Percentiles rank a stretch among this genome's conserved stretches.
These are phyloP conservation scores for Chondrosia reniformis DNA, from an alignment of 37 sponge, comb jelly and placozoan species.

Conservation along the genomic window DNA sequence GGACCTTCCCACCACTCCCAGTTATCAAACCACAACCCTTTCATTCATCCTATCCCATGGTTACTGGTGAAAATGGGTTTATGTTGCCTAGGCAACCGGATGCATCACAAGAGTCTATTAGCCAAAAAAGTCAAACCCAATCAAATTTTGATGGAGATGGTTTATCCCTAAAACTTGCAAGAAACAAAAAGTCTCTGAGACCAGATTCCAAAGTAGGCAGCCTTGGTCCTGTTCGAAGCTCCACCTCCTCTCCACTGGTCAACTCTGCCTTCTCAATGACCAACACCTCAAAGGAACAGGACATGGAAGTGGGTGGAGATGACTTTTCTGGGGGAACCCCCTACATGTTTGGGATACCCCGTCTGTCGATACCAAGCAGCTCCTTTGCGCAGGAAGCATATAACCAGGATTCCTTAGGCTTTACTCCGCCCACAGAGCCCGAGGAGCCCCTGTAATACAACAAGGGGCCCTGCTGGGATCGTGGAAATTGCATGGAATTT, in stretches of 20 bases:
- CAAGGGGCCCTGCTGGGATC: no score
- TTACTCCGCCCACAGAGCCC: background rate
- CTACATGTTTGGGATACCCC: background rate
- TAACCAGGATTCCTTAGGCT: background rate
- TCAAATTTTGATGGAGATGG: background rate
- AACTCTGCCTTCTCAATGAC: conserved; percentile 24
- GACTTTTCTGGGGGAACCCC: background rate
- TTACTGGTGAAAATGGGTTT: background rate
- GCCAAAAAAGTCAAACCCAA: no score
- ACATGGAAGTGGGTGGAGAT: background rate
- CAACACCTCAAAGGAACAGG: background rate
- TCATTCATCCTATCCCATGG: background rate
- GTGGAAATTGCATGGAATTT: no score
- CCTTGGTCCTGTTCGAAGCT: background rate
- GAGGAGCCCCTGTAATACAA: no score
- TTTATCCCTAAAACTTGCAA: background rate
- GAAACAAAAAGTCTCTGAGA: background rate
- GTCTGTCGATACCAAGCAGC: background rate
- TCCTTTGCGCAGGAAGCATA: background rate
- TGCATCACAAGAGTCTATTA: background rate
- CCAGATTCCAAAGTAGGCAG: background rate
- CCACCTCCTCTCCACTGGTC: conserved; percentile 5
- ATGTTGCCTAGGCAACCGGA: background rate
- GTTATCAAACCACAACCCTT: background rate
- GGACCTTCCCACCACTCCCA: background rate